A percentile compares a stretch with the other conserved stretches of the same genome.
Conservation (phyloP, 2,888 invertebrate species). For the Parnassius mnemosyne region DNA sequence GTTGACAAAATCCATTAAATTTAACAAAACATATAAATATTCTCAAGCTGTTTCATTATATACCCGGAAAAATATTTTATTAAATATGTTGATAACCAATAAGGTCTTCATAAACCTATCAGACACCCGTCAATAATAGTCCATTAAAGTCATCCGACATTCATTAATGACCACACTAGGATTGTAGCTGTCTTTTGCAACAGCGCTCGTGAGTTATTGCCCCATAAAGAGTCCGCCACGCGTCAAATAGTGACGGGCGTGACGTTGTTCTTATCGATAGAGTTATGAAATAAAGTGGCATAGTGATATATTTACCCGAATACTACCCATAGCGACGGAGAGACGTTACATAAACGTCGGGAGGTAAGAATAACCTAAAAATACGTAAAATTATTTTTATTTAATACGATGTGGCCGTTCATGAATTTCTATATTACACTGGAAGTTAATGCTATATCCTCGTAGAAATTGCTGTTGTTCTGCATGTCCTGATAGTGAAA, state of each 20-base stretch:
- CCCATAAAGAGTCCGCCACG: conserved; percentile 54
- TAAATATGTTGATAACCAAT: conserved; percentile 20
- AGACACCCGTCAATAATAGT: conserved; percentile 47
- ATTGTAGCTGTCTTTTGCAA: conserved; percentile 60
- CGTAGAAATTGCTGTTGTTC: too few relatives aligned
- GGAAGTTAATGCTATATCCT: too few relatives aligned
- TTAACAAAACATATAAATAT: too few relatives aligned
- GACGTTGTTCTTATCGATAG: conserved; percentile 13
- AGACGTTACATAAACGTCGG: too few relatives aligned
- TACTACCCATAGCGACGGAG: neutral
- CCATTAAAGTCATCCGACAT: conserved; percentile 51
- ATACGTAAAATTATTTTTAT: too few relatives aligned
- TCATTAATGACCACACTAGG: conserved; percentile 55
- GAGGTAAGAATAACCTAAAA: too few relatives aligned
- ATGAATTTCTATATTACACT: too few relatives aligned
- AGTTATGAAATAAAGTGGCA: conserved; percentile 6
- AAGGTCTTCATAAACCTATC: conserved; percentile 39
- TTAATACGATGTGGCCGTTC: too few relatives aligned
- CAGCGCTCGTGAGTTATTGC: conserved; percentile 62
- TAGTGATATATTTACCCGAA: neutral
- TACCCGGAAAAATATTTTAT: neutral
- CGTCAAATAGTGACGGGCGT: conserved; percentile 48
- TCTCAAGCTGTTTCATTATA: too few relatives aligned
- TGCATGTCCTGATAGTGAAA: too few relatives aligned
- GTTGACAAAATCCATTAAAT: too few relatives aligned